These are phyloP conservation scores for Tragulus kanchil DNA, from an alignment of 2,113 vertebrate species.

Conservation along the genomic window DNA sequence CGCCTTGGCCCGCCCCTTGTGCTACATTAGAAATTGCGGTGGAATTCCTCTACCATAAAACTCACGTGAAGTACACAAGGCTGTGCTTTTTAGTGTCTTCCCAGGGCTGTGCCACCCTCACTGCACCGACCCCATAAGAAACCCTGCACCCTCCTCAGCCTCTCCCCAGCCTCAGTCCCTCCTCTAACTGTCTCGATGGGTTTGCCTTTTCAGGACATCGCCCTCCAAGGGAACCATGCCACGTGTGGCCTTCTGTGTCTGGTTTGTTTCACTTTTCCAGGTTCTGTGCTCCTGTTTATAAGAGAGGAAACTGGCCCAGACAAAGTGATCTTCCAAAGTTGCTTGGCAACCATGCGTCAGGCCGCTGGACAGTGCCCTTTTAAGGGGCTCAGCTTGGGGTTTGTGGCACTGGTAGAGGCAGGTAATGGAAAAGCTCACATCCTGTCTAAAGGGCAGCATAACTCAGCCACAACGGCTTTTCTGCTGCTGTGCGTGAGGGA, in stretches of 20 bases:
- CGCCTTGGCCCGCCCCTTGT: background rate
- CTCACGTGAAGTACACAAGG: background rate
- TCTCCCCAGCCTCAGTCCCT: background rate
- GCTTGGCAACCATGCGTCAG: background rate
- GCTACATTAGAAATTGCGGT: background rate
- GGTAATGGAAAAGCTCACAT: background rate
- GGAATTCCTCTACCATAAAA: background rate
- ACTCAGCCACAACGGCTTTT: background rate
- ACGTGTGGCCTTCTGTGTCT: background rate
- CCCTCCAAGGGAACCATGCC: accelerated
- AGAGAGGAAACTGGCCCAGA: background rate
- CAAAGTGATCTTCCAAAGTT: background rate
- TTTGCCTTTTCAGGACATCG: background rate
- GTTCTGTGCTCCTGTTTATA: background rate
- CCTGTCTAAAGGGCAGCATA: too few species aligned
- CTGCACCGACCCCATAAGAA: background rate
- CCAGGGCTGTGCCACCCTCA: background rate
- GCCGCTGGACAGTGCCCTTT: background rate
- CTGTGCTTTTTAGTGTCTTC: background rate
- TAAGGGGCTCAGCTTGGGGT: background rate
- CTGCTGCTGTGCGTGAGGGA: background rate
- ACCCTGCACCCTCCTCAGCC: background rate
- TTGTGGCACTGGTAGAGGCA: background rate
- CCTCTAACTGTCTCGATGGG: accelerated
- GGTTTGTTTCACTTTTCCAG: background rate